Percentiles rank a stretch among this genome's conserved stretches.
phyloP scores from a whole-genome alignment of 2,113 vertebrate species.

The Zootoca vivipara region DNA sequence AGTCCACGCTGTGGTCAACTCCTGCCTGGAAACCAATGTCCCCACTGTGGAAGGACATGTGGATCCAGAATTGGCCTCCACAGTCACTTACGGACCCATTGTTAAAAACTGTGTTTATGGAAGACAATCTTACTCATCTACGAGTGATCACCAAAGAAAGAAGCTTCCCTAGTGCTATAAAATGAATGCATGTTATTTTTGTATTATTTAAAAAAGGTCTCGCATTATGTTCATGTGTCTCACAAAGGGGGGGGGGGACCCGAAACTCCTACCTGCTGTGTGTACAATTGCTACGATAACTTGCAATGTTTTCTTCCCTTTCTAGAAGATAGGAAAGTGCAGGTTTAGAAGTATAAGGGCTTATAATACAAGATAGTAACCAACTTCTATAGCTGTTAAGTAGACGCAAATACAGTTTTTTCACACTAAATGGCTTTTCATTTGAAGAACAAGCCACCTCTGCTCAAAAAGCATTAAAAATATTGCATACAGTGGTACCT shows the following conservation, averaged over 20 bases:
- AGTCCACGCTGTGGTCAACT: no score
- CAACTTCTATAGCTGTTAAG: not conserved
- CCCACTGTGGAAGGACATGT: no score
- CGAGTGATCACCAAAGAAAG: no score
- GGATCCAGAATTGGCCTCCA: no score
- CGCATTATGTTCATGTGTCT: not conserved
- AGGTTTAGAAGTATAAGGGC: not conserved
- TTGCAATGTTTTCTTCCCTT: not conserved
- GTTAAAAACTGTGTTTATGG: no score
- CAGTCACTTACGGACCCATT: no score
- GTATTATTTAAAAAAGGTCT: not conserved
- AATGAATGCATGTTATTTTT: not conserved
- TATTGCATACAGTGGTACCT: no score
- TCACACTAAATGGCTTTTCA: not conserved
- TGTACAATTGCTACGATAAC: not conserved
- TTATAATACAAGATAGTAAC: not conserved
- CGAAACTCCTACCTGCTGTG: not conserved
- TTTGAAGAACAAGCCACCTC: not conserved
- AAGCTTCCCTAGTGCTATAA: not conserved
- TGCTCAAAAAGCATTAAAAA: no score
- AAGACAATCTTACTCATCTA: no score
- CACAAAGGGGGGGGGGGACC: not conserved
- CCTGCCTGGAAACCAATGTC: no score
- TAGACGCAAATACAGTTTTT: not conserved
- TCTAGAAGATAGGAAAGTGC: not conserved